phyloP scores from a whole-genome alignment of 2,797 vertebrate species.

The Cyclopterus lumpus region DNA sequence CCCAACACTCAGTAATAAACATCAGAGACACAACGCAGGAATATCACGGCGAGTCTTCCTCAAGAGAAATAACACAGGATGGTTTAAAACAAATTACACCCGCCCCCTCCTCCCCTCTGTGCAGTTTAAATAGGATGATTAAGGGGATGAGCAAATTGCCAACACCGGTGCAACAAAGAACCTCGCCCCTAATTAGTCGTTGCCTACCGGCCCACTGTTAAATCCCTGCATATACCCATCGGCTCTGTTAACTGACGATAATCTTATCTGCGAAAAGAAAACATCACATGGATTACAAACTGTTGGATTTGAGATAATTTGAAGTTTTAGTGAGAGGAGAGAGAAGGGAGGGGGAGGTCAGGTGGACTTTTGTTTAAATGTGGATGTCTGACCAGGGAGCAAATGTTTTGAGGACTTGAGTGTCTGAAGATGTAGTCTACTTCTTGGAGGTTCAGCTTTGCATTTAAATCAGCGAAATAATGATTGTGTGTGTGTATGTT shows the following conservation, averaged over 20 bases:
- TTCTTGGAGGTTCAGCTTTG: conserved; percentile 43
- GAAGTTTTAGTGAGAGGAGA: conserved; percentile 37
- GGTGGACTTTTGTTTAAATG: conserved; percentile 15
- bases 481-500: neutral
- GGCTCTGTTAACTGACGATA: conserved; percentile 52
- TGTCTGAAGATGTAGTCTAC: conserved; percentile 40
- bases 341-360: neutral
- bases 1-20: conserved; percentile 38
- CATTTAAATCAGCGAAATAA: conserved; percentile 22
- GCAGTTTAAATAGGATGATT: conserved; percentile 77
- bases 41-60: conserved; percentile 38
- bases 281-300: conserved; percentile 44
- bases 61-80: conserved; percentile 45
- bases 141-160: conserved; percentile 80
- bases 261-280: conserved; percentile 55
- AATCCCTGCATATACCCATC: conserved; percentile 51
- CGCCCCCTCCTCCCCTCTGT: conserved; percentile 50
- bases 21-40: neutral
- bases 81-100: conserved; percentile 70
- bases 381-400: conserved; percentile 24
- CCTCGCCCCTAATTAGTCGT: conserved; percentile 82
- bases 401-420: conserved; percentile 26
- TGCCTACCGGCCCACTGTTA: conserved; percentile 59
- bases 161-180: conserved; percentile 82
- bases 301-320: conserved; percentile 33